These are phyloP conservation scores for Cranoglanis bouderius DNA, from an alignment of 2,113 vertebrate species.

Conservation along the genomic window DNA sequence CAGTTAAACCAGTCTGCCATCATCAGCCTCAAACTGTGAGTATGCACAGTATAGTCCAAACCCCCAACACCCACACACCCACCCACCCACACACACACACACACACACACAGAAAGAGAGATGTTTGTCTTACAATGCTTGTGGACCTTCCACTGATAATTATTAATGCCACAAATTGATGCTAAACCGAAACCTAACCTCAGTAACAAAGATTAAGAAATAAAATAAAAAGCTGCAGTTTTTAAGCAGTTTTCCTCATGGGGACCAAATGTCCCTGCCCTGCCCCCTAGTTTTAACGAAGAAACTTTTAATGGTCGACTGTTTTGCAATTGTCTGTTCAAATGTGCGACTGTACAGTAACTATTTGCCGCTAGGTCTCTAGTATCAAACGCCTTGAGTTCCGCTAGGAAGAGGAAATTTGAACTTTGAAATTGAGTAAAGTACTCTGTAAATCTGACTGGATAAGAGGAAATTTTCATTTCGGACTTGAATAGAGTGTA, in stretches of 20 bases:
- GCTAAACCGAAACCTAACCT: not conserved
- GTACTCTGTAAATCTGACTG: not conserved
- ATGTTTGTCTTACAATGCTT: not conserved
- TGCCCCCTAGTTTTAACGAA: not conserved
- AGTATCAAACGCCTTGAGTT: not conserved
- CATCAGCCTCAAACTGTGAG: slow-evolving; percentile 68
- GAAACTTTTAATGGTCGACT: not conserved
- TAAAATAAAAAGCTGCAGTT: not conserved
- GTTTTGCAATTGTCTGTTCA: not conserved
- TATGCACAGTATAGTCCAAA: slow-evolving; percentile 19
- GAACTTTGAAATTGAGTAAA: too few relatives aligned
- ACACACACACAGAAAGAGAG: not conserved
- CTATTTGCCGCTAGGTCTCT: not conserved
- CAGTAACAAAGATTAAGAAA: not conserved
- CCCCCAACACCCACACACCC: slow-evolving; percentile 66
- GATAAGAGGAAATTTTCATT: not conserved
- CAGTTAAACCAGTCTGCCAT: slow-evolving; percentile 70
- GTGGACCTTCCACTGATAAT: not conserved
- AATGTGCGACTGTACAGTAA: not conserved
- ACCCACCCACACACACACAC: not conserved
- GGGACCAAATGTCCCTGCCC: not conserved
- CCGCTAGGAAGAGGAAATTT: not conserved
- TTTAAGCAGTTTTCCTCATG: not conserved
- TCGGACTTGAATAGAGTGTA: not conserved
- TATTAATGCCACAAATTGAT: not conserved